Evolutionary conservation across 2,888 invertebrate genomes (phyloP).

Genomic region (Ophion slaviceki): DNA sequence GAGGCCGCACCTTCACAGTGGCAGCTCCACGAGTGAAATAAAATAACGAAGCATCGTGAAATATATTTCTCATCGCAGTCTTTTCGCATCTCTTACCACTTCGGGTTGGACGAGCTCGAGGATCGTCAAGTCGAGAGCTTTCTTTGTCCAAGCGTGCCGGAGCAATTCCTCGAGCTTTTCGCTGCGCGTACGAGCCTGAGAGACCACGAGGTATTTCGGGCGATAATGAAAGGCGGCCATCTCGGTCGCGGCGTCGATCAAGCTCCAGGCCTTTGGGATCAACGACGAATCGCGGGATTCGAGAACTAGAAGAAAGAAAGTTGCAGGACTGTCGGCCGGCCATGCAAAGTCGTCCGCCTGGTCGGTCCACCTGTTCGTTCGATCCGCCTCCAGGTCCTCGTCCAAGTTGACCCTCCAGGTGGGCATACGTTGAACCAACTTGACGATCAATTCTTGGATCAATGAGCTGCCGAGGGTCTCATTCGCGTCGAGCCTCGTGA

Average conservation of each 20-base stretch:
- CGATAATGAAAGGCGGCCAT: constrained; percentile 37
- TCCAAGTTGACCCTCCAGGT: constrained; percentile 22
- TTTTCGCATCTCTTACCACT: neutral
- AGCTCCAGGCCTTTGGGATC: neutral
- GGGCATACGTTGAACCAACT: neutral
- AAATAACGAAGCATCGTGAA: neutral
- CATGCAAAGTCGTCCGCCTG: neutral
- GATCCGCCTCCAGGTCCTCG: neutral
- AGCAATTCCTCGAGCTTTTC: constrained; percentile 53
- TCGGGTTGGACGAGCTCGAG: constrained; percentile 48
- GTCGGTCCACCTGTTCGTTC: neutral
- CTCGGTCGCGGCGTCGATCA: constrained; percentile 32
- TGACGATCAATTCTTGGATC: constrained; percentile 20
- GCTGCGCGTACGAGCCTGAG: constrained; percentile 4
- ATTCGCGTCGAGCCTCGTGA: constrained; percentile 8
- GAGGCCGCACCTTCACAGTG: no score
- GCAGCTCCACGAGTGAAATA: neutral
- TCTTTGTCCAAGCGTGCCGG: constrained; percentile 55
- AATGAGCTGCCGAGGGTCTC: neutral
- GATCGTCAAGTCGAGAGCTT: constrained; percentile 61
- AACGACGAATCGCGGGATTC: neutral
- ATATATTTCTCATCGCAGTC: neutral
- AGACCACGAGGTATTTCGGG: constrained; percentile 48
- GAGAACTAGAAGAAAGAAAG: constrained; percentile 32
- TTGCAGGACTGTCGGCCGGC: constrained; percentile 16